Base-by-base conservation (phyloP, 2,888 invertebrate genomes). In the Rhagium mordax region DNA sequence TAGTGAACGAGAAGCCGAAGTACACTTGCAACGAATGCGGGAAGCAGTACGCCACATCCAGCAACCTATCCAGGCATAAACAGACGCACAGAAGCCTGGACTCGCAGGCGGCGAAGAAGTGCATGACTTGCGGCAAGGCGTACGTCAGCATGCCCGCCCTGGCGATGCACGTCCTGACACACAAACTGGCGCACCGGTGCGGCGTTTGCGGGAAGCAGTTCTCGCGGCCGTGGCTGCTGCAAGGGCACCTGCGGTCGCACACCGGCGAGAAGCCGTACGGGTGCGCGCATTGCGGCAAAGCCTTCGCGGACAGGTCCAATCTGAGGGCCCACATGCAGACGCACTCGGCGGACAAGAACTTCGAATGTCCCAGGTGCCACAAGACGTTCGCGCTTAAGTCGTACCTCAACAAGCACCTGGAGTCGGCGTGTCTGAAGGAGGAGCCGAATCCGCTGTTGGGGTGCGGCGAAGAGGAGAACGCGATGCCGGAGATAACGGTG, bases 141-240 rank as follows among this genome's bases (percentile, higher is more conserved):
- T 98, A 98, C 89, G 98, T 98, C 60, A 96, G 96, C 78, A 98
- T 98, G 98, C 98, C 98, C 0, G 98, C 98, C 0, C 90, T 98
- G 71, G 96, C 98, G 53, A 98, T 96, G 94, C 96, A 96, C 87
- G 93, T 96, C 76, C 91, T 95, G 51, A 98, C 97, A 59, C 98
- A 98, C 89, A 96, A 96, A 85, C 91, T 98, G 83, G 93, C 94
- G 24, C 98, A 98, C 89, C 94, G 94, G 81, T 98, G 98, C 87
- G 93, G 94, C 61, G 94, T 97, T 27, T 98, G 98, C 88, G 96
- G 96, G 70, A 98, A 98, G 87, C 92, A 96, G 85, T 98, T 98
- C 89, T 96, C 96, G 13, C 91, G 98, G 27, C 97, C 98, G n/a
- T 98, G 98, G 98, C 91, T 98, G 70, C 91, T 96, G 64, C 95